Evolutionary conservation across 2,113 vertebrate genomes (phyloP), one percentile per base, ranked within the genome.

Genomic region (Tenebrosternarchus preto): DNA sequence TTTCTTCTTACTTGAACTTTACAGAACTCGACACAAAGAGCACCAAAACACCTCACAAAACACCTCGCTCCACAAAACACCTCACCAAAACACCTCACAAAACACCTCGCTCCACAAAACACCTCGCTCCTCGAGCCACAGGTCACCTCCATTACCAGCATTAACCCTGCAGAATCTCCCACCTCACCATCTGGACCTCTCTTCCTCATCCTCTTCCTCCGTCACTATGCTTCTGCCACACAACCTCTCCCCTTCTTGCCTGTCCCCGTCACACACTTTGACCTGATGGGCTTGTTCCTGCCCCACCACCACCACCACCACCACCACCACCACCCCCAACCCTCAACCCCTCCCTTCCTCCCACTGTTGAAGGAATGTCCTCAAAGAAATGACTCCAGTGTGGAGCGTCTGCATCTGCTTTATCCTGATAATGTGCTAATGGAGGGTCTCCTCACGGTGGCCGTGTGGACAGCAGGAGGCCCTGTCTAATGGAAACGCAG

Each of bases 401-500:
- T 80, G 81, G 84, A 72, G 82, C 85, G 91, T 90, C 86, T 90
- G 89, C 86, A 78, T 80, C 64, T 60, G 82, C 81, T 82, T 91
- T 91, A 88, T 90, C 80, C 82, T 88, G 90, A 76, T 88, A 89
- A 86, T 85, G 80, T 77, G 78, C 53, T 27, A 39, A 60, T 76
- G 55, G 22, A 75, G 19, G 11, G 60, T n/a, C 22, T 69, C 79
- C 43, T 69, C 29, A 74, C 36, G 64, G 31, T 39, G 31, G 33
- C 33, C 64, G 81, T 83, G 83, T 60, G 70, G 71, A 78, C 80
- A 83, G 69, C 36, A 25, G 63, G 67, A 86, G 83, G 87, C 75
- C 76, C 83, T 84, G 87, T 86, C 76, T 53, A 68, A 90, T 92
- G 85, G 88, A 89, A 91, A 91, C 85, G 80, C 57, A 12, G 67